Evolutionary conservation across 2,113 vertebrate species (phyloP), one percentile per base, ranked within the genome.

Genomic region (Azemiops feae): DNA sequence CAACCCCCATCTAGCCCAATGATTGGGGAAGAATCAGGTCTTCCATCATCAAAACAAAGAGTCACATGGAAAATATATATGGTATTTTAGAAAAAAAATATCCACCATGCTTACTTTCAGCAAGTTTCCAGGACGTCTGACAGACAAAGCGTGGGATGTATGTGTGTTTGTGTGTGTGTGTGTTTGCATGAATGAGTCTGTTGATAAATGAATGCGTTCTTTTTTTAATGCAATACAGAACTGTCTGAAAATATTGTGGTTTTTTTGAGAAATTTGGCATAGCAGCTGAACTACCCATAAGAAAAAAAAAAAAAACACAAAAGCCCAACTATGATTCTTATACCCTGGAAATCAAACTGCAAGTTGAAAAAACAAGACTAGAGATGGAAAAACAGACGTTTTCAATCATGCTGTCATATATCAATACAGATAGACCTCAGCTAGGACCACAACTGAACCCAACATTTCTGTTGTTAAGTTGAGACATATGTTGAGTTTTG

Each of bases 231-330:
- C 96, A 97, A 95, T 96, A 96, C 94, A 60, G 96, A 97, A 95
- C 95, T 96, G 96, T 93, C 96, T 43, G 96, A 97, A 97, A 97
- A 97, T 97, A 97, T 97, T 96, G 96, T 96, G 96, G 95, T 96
- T 97, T 96, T 95, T 91, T 94, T 91, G 94, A 93, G 92, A 92
- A 95, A 50, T 91, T 92, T 96, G 95, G 96, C 95, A 96, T 95
- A 87, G 93, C 0, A 7, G 54, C 91, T 89, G 95, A 94, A 94
- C 94, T 94, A 96, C 95, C 95, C 95, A 94, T 92, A 95, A 50
- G 93, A 90, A 95, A 94, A 93, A 94, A 92, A 20, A n/a, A 93
- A 93, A 94, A 94, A 50, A 1, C 87, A 34, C n/a, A 94, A 92
- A 93, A 92, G 90, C 2, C 64, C 27, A 30, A 52, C 12, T 25